These are phyloP conservation scores for Epinephelus moara DNA, from an alignment of 2,113 vertebrate species.

Conservation along the genomic window DNA sequence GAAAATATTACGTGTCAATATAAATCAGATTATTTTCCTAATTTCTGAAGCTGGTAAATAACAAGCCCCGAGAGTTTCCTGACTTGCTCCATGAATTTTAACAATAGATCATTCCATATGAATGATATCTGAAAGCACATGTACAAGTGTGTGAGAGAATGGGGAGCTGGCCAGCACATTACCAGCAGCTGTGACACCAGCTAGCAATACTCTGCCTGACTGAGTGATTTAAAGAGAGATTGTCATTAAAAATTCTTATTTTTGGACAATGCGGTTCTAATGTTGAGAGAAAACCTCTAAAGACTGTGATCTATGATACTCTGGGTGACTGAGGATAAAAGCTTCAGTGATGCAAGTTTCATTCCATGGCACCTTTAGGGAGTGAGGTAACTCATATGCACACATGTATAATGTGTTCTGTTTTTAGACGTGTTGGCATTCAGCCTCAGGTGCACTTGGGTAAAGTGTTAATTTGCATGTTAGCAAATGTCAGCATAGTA, in stretches of 20 bases:
- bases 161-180: neutral
- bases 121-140: no score
- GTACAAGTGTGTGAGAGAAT: neutral
- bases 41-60: no score
- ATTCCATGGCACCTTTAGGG: neutral
- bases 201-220: no score
- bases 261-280: neutral
- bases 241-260: neutral
- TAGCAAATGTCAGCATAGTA: neutral
- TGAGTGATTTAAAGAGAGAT: neutral
- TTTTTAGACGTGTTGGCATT: neutral
- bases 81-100: no score
- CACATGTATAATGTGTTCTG: neutral
- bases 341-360: neutral
- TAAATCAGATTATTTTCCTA: no score
- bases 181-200: neutral
- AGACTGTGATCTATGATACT: neutral
- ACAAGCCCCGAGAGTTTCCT: no score
- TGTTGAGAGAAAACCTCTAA: neutral
- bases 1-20: no score
- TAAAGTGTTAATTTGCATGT: neutral
- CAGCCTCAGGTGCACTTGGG: neutral
- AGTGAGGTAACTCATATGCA: no score
- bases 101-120: no score
- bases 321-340: neutral